Conservation (phyloP, 2,797 vertebrate species). For the Acanthis flammea region DNA sequence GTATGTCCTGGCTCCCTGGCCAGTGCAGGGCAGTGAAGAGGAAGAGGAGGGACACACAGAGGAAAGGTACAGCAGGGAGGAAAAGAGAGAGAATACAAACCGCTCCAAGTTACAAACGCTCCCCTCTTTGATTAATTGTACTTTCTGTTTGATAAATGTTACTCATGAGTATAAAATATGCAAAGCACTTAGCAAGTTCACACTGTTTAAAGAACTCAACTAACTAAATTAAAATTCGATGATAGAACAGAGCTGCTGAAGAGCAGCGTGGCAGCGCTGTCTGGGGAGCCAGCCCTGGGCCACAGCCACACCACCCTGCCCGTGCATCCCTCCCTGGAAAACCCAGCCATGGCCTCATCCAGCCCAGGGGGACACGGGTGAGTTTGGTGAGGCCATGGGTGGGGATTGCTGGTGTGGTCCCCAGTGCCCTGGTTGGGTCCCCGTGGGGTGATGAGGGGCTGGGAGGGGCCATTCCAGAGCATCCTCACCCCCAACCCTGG, state of each 20-base stretch:
- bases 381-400: rapidly evolving
- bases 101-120: neutral
- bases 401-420: neutral
- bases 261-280: neutral
- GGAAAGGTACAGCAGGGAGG: neutral
- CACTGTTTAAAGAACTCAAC: constrained; percentile 65
- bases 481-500: neutral
- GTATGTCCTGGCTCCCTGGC: neutral
- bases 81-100: neutral
- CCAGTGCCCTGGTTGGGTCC: neutral
- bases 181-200: constrained; percentile 63
- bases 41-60: neutral
- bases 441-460: neutral
- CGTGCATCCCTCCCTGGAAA: rapidly evolving
- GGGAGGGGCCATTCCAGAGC: neutral
- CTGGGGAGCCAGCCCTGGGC: neutral
- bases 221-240: constrained; percentile 56
- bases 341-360: rapidly evolving
- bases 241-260: neutral
- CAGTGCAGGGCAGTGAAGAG: neutral
- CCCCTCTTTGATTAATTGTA: constrained; percentile 60
- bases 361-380: neutral
- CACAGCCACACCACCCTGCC: rapidly evolving
- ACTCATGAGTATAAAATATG: constrained; percentile 61
- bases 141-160: constrained; percentile 67